phyloP scores from a whole-genome alignment of 2,113 vertebrate genomes.

The Himantopus leucocephalus region DNA sequence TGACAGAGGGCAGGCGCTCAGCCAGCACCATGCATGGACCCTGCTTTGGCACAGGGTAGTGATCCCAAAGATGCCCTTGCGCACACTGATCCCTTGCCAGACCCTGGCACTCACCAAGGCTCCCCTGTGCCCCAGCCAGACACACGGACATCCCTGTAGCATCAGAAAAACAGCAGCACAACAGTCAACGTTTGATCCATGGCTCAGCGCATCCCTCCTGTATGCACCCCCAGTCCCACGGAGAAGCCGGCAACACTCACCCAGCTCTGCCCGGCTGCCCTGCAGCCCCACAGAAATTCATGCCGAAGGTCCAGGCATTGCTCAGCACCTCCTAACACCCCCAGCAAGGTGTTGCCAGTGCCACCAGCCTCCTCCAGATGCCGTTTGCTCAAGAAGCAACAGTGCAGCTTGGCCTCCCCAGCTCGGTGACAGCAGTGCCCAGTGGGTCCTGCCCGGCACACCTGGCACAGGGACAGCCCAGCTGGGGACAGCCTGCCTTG shows the following conservation, averaged over 20 bases:
- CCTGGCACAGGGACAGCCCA: not conserved
- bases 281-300: slow-evolving; percentile 74
- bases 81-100: fast-evolving
- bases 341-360: not conserved
- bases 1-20: not conserved
- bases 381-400: not conserved
- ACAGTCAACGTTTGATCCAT: not conserved
- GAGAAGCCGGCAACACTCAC: not conserved
- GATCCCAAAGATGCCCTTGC: not conserved
- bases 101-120: not conserved
- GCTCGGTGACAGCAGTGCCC: not conserved
- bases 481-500: not conserved
- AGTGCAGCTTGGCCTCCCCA: not conserved
- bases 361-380: not conserved
- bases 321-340: not conserved
- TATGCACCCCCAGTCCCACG: not conserved
- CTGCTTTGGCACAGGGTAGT: not conserved
- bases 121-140: not conserved
- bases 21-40: not conserved
- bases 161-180: not conserved
- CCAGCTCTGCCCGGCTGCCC: not conserved
- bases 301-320: not conserved
- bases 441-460: not conserved
- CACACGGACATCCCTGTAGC: not conserved
- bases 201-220: no score